Percentiles rank a stretch among this genome's conserved stretches.
Conservation (phyloP, 2,113 vertebrate species). For the Lamprologus callipterus region DNA sequence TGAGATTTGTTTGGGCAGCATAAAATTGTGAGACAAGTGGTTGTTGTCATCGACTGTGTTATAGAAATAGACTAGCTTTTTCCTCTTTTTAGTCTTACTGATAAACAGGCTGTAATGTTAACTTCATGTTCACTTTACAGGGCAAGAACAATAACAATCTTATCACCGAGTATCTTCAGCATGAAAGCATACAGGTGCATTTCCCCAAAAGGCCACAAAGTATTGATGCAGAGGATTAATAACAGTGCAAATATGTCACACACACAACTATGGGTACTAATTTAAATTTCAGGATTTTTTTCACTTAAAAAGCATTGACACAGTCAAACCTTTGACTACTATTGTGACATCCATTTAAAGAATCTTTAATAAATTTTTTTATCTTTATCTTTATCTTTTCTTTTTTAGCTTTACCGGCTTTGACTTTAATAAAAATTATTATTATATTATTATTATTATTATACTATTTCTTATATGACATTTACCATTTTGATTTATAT, state of each 20-base stretch:
- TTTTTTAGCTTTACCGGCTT: no score
- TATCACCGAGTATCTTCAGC: not conserved
- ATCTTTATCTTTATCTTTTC: no score
- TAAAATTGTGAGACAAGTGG: not conserved
- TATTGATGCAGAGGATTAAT: not conserved
- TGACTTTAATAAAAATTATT: no score
- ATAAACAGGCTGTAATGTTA: rapidly evolving
- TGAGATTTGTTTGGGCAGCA: not conserved
- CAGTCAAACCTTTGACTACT: not conserved
- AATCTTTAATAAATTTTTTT: not conserved
- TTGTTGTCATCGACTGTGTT: not conserved
- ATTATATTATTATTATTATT: no score
- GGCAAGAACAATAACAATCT: not conserved
- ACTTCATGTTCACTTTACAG: not conserved
- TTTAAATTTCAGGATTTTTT: rapidly evolving
- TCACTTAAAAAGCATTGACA: not conserved
- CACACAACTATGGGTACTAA: not conserved
- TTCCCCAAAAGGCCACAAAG: rapidly evolving
- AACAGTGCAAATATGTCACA: not conserved
- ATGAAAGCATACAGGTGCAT: not conserved
- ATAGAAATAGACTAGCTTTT: not conserved
- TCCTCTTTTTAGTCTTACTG: not conserved
- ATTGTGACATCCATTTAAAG: not conserved
- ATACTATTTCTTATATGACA: not conserved
- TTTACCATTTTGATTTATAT: not conserved